phyloP scores from a whole-genome alignment of 1,140 invertebrate species.

The Arctopsyche grandis region DNA sequence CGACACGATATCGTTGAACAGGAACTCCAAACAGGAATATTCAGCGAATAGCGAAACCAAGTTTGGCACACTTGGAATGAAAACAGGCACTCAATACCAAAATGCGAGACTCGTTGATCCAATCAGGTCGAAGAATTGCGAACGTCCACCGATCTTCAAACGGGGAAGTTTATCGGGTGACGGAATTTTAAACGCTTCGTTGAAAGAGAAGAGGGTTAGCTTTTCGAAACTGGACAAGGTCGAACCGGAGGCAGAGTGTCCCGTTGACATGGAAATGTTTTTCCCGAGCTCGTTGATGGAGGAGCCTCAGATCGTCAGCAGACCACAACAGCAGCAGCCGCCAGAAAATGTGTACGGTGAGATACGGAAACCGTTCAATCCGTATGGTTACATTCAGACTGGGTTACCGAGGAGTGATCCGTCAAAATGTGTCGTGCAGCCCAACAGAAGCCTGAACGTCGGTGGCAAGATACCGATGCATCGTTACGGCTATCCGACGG shows the following conservation, averaged over 20 bases:
- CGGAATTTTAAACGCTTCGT: neutral
- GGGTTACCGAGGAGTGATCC: neutral
- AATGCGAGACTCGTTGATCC: neutral
- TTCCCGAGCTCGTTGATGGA: conserved; percentile 22
- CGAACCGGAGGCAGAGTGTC: neutral
- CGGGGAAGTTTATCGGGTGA: conserved; percentile 46
- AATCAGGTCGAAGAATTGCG: neutral
- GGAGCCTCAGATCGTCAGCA: neutral
- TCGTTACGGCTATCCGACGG: too few relatives aligned
- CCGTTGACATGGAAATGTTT: conserved; percentile 29
- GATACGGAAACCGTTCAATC: conserved; percentile 11
- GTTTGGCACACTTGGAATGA: neutral
- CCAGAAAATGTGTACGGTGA: conserved; percentile 28
- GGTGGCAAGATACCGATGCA: too few relatives aligned
- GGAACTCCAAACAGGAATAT: neutral
- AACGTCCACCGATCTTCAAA: conserved; percentile 45
- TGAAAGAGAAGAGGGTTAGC: conserved; percentile 48
- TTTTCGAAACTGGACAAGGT: conserved; percentile 39
- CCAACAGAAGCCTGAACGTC: neutral
- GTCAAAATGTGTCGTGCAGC: neutral
- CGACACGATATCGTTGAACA: neutral
- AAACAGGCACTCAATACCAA: neutral
- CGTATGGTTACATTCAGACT: conserved; percentile 7
- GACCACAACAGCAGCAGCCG: too few relatives aligned
- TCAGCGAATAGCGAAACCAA: neutral